Percentiles rank a stretch among this genome's conserved stretches.
Conservation (phyloP, 2,113 vertebrate genomes). For the Ellobius talpinus region DNA sequence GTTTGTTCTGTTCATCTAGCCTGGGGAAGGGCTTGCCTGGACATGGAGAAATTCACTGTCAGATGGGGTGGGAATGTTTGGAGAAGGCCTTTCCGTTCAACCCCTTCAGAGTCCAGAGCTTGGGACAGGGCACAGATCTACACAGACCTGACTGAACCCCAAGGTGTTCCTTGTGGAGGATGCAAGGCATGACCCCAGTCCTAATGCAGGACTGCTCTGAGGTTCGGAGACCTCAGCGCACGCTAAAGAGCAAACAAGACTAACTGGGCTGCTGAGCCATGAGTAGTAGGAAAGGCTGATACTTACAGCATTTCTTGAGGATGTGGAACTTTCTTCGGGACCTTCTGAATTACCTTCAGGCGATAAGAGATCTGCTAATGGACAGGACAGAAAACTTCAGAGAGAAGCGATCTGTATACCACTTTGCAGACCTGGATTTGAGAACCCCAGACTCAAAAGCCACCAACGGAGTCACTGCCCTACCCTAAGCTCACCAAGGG, state of each 20-base stretch:
- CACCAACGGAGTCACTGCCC: not conserved
- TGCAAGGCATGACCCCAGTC: too few species aligned
- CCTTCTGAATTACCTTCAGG: not conserved
- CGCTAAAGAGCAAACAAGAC: not conserved
- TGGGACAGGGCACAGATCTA: not conserved
- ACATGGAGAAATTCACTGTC: not conserved
- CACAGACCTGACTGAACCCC: not conserved
- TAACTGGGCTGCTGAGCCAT: accelerated
- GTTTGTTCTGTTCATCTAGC: conserved; percentile 2
- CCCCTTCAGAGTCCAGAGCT: not conserved
- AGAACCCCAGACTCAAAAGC: not conserved
- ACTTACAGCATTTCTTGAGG: not conserved
- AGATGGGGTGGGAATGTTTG: too few species aligned
- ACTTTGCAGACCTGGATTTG: not conserved
- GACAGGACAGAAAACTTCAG: not conserved
- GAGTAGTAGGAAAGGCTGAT: not conserved
- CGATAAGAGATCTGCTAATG: not conserved
- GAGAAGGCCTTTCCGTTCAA: not conserved
- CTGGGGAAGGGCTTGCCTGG: not conserved
- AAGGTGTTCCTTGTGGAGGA: not conserved
- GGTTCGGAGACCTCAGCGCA: not conserved
- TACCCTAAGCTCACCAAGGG: not conserved
- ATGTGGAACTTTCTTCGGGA: not conserved
- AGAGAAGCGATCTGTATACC: not conserved
- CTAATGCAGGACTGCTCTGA: not conserved